Evolutionary conservation across 2,113 vertebrate species (phyloP).

Genomic region (Cyprinus carpio): DNA sequence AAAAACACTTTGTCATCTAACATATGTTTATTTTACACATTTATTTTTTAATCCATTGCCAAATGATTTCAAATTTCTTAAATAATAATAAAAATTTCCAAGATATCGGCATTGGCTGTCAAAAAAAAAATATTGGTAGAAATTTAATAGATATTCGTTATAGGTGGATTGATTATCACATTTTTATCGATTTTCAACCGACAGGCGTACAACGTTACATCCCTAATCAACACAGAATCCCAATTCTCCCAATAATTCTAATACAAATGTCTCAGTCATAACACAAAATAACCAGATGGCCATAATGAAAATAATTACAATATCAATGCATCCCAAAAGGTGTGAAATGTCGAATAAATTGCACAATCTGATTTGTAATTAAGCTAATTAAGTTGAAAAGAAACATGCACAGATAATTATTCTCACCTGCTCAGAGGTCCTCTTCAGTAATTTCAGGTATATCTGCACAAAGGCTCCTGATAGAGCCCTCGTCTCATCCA

Average conservation of each 20-base stretch:
- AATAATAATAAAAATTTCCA: too few species aligned
- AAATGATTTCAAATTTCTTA: too few species aligned
- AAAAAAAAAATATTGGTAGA: too few species aligned
- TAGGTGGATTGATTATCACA: too few species aligned
- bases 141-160: too few species aligned
- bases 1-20: too few species aligned
- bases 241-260: background rate
- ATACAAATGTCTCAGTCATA: background rate
- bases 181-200: too few species aligned
- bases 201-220: too few species aligned
- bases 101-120: too few species aligned
- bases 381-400: background rate
- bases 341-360: background rate
- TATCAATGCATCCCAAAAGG: background rate
- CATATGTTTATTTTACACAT: too few species aligned
- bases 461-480: constrained; percentile 55
- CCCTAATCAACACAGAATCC: too few species aligned
- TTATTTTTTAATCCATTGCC: too few species aligned
- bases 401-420: background rate
- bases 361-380: background rate
- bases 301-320: background rate
- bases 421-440: constrained; percentile 75
- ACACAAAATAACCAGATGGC: background rate
- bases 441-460: constrained; percentile 64
- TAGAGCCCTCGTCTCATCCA: constrained; percentile 64